A percentile compares a stretch with the other conserved stretches of the same genome.
Evolutionary conservation across 2,888 invertebrate genomes (phyloP).

Genomic region (Cerastis rubricosa): DNA sequence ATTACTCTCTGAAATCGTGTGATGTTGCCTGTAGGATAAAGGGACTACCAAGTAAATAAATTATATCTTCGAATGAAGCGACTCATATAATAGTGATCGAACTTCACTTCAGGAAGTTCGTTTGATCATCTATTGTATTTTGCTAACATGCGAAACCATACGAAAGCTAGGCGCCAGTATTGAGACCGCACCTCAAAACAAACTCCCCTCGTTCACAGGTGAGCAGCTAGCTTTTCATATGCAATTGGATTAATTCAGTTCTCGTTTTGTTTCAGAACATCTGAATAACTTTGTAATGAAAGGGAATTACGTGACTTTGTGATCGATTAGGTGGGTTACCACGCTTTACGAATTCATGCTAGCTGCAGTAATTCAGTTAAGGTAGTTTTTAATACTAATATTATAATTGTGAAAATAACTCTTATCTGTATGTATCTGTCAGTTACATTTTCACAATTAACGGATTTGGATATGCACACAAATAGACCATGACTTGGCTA

Average conservation of each 20-base stretch:
- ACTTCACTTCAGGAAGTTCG: no score
- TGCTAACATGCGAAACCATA: background rate
- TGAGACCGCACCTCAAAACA: conserved; percentile 35
- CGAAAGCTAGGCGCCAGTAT: conserved; percentile 25
- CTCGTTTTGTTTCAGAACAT: conserved; percentile 23
- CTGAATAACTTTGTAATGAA: background rate
- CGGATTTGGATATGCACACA: background rate
- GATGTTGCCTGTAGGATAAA: no score
- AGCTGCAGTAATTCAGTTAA: background rate
- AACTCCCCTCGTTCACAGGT: conserved; percentile 54
- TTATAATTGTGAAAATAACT: background rate
- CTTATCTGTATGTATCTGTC: background rate
- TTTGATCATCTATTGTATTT: no score
- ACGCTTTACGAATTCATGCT: background rate
- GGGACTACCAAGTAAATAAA: no score
- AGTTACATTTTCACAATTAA: background rate
- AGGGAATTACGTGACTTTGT: background rate
- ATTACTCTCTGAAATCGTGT: no score
- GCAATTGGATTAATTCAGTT: conserved; percentile 57
- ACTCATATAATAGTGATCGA: no score
- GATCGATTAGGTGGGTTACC: background rate
- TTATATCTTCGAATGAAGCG: no score
- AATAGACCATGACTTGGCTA: background rate
- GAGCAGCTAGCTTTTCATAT: conserved; percentile 50
- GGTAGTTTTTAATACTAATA: background rate